These are phyloP conservation scores for Drosophila ezoana DNA, from an alignment of 2,888 invertebrate species.

Conservation along the genomic window DNA sequence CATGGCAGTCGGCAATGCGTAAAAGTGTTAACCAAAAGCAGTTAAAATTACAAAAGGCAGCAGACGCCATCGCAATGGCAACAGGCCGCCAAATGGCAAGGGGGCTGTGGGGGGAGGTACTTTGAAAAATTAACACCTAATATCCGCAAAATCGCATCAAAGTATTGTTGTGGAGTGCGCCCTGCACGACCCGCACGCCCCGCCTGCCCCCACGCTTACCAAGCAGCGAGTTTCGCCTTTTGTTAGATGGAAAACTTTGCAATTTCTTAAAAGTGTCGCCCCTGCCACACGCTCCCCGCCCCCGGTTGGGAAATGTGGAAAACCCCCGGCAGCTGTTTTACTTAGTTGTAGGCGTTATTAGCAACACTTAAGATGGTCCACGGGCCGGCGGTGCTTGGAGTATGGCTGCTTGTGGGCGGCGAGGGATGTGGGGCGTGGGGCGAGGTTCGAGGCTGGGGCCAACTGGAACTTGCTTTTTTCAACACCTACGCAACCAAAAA, in stretches of 20 bases:
- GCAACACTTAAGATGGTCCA: conserved; percentile 71
- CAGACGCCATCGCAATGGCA: conserved; percentile 69
- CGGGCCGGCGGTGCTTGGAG: not conserved
- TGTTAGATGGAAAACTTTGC: conserved; percentile 72
- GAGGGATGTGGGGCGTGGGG: not conserved
- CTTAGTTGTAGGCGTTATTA: conserved; percentile 78
- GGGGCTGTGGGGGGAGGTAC: conserved; percentile 35
- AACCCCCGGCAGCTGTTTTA: conserved; percentile 65
- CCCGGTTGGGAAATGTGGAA: not conserved
- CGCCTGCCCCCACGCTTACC: conserved; percentile 41
- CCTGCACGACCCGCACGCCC: not conserved
- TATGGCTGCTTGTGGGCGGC: not conserved
- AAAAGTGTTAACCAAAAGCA: conserved; percentile 80
- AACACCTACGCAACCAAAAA: conserved; percentile 64
- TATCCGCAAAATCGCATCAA: conserved; percentile 81
- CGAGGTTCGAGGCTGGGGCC: conserved; percentile 1
- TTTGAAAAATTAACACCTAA: conserved; percentile 81
- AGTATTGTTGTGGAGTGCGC: conserved; percentile 68
- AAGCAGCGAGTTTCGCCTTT: conserved; percentile 42
- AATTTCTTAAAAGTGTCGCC: conserved; percentile 77
- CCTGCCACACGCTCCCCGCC: not conserved
- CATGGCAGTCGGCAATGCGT: conserved; percentile 74
- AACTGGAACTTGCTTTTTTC: conserved; percentile 48
- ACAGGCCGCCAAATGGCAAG: conserved; percentile 25
- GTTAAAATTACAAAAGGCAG: conserved; percentile 79